Evolutionary conservation across 2,113 vertebrate genomes (phyloP), one percentile per base, ranked within the genome.

Genomic region (Amblyopsis rosae): DNA sequence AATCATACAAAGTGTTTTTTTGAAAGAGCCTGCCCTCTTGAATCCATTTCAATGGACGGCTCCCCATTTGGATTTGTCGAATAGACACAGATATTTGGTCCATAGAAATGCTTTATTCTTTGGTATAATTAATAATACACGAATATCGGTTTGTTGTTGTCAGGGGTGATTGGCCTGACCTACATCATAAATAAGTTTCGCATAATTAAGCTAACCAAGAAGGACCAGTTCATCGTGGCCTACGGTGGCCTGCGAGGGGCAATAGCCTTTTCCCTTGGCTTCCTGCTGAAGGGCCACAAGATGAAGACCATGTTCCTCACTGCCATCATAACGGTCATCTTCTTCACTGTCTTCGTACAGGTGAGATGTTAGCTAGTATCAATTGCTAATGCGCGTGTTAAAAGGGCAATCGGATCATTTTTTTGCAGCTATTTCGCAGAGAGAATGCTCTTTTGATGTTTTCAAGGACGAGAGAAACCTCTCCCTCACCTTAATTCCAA

Each of bases 341-440:
- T 98, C 91, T 99, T 99, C 92, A 99, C 97, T 0, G 97, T 99
- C 9, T 98, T 98, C 0, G 96, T 99, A 75, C 97, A 99, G 96
- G 98, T 98, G 70, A 82, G 90, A 64, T n/a, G 17, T 19, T 15
- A 13, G 19, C 19, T 12, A 32, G 54, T 9, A 10, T 41, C 7
- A 5, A 41, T 41, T 5, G 35, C 35, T 41, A 41, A 41, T 41
- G 4, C 35, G 26, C 26, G 13, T 57, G 4, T 57, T 57, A 1
- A 57, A 26, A 26, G 26, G 26, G 26, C 26, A 26, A 26, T 26
- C 26, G 26, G 26, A 26, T 26, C 0, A 26, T 26, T 26, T 26
- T 26, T 26, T 26, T 26, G 26, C 26, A 26, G 26, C 26, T 26
- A 26, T 26, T 26, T 26, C 26, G 26, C 26, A 26, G 26, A 26